Conservation (phyloP, 2,888 invertebrate genomes). For the Cataglyphis livida region DNA sequence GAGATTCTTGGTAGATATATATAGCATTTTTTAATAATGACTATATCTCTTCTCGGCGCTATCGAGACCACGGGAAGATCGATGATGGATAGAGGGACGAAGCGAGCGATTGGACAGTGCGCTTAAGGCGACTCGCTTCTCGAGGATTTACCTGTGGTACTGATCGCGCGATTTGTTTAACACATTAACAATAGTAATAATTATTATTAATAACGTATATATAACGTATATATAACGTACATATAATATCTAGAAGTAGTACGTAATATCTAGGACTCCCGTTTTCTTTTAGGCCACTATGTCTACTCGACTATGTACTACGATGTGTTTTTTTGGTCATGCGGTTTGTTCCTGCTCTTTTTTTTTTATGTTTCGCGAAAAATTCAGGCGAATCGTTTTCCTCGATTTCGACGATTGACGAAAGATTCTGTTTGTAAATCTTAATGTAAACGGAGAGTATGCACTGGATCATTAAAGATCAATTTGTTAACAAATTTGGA, state of each 20-base stretch:
- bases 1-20: conserved; percentile 14
- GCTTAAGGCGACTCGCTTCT: conserved; percentile 35
- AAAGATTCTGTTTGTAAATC: conserved; percentile 15
- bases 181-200: conserved; percentile 64
- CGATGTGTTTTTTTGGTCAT: conserved; percentile 71
- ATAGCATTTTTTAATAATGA: conserved; percentile 29
- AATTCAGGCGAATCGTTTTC: conserved; percentile 19
- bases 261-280: conserved; percentile 57
- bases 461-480: conserved; percentile 17
- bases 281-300: conserved; percentile 68
- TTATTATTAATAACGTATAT: conserved; percentile 68
- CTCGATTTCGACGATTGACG: conserved; percentile 28
- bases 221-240: conserved; percentile 66
- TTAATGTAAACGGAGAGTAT: background rate
- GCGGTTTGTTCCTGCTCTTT: conserved; percentile 53
- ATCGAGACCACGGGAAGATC: conserved; percentile 18
- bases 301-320: conserved; percentile 67
- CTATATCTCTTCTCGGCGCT: conserved; percentile 24
- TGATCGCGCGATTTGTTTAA: conserved; percentile 48
- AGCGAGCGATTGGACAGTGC: conserved; percentile 28
- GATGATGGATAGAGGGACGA: conserved; percentile 6
- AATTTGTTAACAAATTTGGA: background rate
- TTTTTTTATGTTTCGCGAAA: conserved; percentile 24
- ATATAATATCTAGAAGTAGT: conserved; percentile 76
- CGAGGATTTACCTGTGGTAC: conserved; percentile 43